phyloP scores from a whole-genome alignment of 2,113 vertebrate genomes.

The Acrocephalus arundinaceus region DNA sequence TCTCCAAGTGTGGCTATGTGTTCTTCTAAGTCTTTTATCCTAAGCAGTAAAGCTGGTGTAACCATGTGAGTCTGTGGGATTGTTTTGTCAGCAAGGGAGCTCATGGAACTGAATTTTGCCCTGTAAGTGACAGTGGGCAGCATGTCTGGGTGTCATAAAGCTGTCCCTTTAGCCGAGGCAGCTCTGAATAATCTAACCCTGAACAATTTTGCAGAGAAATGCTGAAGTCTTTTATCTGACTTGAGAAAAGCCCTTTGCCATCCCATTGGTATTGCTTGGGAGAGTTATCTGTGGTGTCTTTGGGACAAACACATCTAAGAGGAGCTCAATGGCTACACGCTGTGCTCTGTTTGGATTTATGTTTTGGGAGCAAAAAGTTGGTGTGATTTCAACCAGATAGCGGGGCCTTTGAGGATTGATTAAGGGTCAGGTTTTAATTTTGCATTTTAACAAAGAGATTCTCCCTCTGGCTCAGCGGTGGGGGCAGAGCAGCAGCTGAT shows the following conservation, averaged over 20 bases:
- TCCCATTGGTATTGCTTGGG: background rate
- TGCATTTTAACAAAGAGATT: background rate
- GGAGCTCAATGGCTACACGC: background rate
- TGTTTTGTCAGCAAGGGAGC: background rate
- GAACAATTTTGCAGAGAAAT: background rate
- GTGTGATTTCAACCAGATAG: background rate
- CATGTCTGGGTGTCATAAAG: background rate
- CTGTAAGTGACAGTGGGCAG: background rate
- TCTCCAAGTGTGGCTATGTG: background rate
- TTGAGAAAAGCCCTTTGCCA: background rate
- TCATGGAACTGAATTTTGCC: background rate
- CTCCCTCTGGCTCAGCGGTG: background rate
- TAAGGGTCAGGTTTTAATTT: background rate
- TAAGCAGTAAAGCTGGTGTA: background rate
- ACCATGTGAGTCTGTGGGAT: background rate
- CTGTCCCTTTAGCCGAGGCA: background rate
- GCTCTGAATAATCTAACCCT: background rate
- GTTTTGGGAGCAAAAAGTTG: background rate
- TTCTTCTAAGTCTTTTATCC: background rate
- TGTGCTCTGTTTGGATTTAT: background rate
- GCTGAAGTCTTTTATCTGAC: background rate
- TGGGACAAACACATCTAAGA: background rate
- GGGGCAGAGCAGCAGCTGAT: background rate
- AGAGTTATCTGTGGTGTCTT: background rate
- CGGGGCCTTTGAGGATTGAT: background rate